Base-by-base conservation (phyloP, 2,113 vertebrate species). In the Paratilapia polleni region DNA sequence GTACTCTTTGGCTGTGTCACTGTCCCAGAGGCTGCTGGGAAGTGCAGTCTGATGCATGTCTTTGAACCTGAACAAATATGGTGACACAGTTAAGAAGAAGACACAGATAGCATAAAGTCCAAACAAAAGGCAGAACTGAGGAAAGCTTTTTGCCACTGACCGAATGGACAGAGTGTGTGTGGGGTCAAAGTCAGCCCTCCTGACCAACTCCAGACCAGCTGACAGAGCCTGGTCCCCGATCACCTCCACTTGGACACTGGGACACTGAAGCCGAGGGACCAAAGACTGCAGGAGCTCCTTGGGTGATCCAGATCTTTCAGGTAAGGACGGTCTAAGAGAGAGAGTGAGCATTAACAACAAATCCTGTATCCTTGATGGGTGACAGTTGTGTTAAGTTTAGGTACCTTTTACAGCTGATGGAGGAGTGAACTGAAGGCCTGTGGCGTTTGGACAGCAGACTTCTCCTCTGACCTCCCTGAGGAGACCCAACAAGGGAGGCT, bases 191-290 rank as follows among this genome's bases (percentile, higher is more conserved):
- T 92, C 95, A 17, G 88, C 81, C 85, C 94, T 95, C 68, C 94
- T 95, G 90, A 98, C 96, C 90, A 94, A 94, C 77, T 94, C 92
- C 87, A 98, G 87, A 63, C 96, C 97, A 43, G 96, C 97, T 14
- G 84, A 90, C 95, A 97, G 96, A 77, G 96, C 93, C 80, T 91
- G 89, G 24, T 95, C 94, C 79, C 91, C 82, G 17, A 90, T 92
- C 92, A 99, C 95, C 84, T 92, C 94, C 91, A 98, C 90, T 76
- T 93, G 91, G 88, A 95, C 57, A 0, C 59, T 74, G 59, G 57
- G 9, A 8, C 86, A 83, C 0, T 47, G 22, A 31, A 66, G 84
- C 80, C 68, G 80, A 34, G 56, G 59, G 6, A 60, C 26, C 47
- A 95, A 14, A 3, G 80, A 49, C 74, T 76, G 88, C 74, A 93